These are phyloP conservation scores for Taeniopygia guttata DNA, from an alignment of 2,797 vertebrate species.

Conservation along the genomic window DNA sequence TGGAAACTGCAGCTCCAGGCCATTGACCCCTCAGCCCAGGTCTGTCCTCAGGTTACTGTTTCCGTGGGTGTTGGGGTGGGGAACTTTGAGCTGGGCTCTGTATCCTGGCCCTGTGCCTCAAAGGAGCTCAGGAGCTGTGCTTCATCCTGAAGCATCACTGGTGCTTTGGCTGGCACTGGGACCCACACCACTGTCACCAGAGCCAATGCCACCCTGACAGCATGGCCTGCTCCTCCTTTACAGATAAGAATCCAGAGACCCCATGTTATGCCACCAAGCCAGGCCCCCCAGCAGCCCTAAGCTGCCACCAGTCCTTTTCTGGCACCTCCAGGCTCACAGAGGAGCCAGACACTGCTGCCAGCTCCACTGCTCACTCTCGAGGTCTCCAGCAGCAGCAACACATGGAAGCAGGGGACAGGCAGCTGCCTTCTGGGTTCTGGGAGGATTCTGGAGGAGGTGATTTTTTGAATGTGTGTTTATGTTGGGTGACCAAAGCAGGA, in stretches of 20 bases:
- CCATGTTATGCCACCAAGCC: background rate
- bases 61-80: rapidly evolving
- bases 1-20: conserved; percentile 6
- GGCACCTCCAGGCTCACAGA: rapidly evolving
- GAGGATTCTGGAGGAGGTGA: background rate
- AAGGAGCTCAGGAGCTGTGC: background rate
- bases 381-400: rapidly evolving
- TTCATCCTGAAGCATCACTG: rapidly evolving
- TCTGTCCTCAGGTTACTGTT: background rate
- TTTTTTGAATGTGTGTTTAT: background rate
- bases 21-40: conserved; percentile 30
- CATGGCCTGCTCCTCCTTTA: background rate
- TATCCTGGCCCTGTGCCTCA: background rate
- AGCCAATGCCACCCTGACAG: background rate
- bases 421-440: background rate
- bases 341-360: rapidly evolving
- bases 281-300: background rate
- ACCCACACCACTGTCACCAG: rapidly evolving
- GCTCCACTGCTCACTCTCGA: rapidly evolving
- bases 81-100: background rate
- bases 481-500: background rate
- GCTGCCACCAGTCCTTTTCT: rapidly evolving
- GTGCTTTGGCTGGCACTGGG: background rate
- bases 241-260: conserved; percentile 51
- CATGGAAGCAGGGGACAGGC: background rate